phyloP scores from a whole-genome alignment of 1,140 invertebrate species.

The Phymastichus coffea region DNA sequence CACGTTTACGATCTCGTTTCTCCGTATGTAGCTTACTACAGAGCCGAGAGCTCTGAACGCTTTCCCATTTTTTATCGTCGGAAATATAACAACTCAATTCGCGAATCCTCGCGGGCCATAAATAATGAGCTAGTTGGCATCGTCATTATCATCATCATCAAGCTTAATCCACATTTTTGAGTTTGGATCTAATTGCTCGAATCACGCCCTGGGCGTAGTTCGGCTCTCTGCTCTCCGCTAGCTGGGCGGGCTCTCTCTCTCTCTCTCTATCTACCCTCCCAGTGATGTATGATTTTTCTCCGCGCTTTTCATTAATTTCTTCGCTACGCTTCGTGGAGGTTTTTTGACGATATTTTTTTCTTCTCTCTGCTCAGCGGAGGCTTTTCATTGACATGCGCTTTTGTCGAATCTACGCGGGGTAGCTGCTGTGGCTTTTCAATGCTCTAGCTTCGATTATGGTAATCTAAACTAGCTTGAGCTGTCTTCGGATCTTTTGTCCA shows the following conservation, averaged over 20 bases:
- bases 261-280: not conserved
- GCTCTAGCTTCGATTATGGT: not conserved
- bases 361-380: not conserved
- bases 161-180: too few species aligned
- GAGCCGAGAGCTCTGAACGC: too few species aligned
- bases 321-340: not conserved
- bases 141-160: too few species aligned
- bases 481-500: not conserved
- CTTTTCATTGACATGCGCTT: not conserved
- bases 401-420: not conserved
- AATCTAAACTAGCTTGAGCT: too few species aligned
- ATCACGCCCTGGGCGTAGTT: conserved; percentile 54
- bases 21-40: too few species aligned
- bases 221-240: not conserved
- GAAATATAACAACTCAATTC: too few species aligned
- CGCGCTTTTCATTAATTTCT: conserved; percentile 14
- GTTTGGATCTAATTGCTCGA: conserved; percentile 55
- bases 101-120: too few species aligned
- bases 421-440: not conserved
- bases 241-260: not conserved
- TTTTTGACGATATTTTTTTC: conserved; percentile 9
- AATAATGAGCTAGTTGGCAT: conserved; percentile 53
- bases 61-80: too few species aligned
- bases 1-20: too few species aligned
- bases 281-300: conserved; percentile 7